Base-by-base conservation (phyloP, 2,888 invertebrate genomes). In the Encarsia formosa region DNA sequence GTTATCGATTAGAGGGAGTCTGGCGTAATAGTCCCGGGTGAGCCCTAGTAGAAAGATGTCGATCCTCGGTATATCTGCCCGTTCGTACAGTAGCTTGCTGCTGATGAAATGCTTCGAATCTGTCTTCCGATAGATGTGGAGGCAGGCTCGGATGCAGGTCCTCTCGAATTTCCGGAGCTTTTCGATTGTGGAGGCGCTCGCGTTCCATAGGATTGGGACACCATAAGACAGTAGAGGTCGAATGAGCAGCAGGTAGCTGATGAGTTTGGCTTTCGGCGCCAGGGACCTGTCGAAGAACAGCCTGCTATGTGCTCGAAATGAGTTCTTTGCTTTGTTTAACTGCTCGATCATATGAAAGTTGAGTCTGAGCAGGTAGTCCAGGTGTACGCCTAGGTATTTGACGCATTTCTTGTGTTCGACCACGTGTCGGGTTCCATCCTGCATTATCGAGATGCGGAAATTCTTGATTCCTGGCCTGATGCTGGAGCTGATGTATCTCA, bases 211-310 rank as follows among this genome's bases (percentile, higher is more conserved):
- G 2, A 35, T 43, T n/a, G n/a, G 42, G 15, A 41, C 24, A 2
- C 38, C 54, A 19, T 50, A 54, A 1, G 54, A 38, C 2, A 54
- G 2, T 4, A 54, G 46, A 2, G 50, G 43, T 24, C 50, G 5
- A 6, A 54, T 41, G 20, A 54, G 18, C 6, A 57, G 26, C 41
- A 40, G 37, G 22, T 62, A 61, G 8, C 54, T 46, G 2, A 59
- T 53, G 13, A 56, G 22, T 49, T 59, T 59, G 1, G 45, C 47
- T 31, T 19, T 51, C 1, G n/a, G 2, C 3, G 37, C 11, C 0
- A 60, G 34, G 9, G 26, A 15, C 16, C 22, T 43, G 20, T 45
- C 52, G 13, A 52, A 52, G 11, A 59, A 61, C 6, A 61, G 23
- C 9, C 49, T 35, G 1, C 16, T 37, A 4, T 34, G 1, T 0